A percentile compares a stretch with the other conserved stretches of the same genome.
phyloP scores from a whole-genome alignment of 2,113 vertebrate genomes.

The Silurus asotus region DNA sequence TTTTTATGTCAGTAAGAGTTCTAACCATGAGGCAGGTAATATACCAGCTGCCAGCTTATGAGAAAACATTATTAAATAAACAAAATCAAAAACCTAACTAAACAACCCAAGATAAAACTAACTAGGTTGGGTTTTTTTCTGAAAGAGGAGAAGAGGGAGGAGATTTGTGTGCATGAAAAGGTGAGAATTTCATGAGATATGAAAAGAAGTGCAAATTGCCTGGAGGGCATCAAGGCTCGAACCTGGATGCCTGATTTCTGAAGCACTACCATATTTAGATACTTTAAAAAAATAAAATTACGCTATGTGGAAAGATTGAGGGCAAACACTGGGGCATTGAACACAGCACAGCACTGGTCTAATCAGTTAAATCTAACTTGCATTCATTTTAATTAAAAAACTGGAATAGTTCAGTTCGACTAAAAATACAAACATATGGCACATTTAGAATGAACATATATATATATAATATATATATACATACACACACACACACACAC shows the following conservation, averaged over 20 bases:
- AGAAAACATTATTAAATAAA: not conserved
- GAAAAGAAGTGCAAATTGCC: constrained; percentile 56
- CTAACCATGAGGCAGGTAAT: not conserved
- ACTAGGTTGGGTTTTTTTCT: not conserved
- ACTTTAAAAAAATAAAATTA: constrained; percentile 36
- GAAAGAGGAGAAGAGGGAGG: not conserved
- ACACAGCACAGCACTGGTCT: not conserved
- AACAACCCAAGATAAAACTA: not conserved
- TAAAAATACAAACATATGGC: not conserved
- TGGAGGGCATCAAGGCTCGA: constrained; percentile 58
- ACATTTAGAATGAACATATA: too few relatives aligned
- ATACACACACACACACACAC: not conserved
- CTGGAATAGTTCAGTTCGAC: not conserved
- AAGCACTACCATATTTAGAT: constrained; percentile 22
- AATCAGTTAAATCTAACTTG: not conserved
- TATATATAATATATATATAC: too few relatives aligned
- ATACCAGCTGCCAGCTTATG: constrained; percentile 1
- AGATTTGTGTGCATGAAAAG: constrained; percentile 49
- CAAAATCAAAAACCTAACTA: not conserved
- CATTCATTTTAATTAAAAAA: not conserved
- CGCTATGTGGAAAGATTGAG: not conserved
- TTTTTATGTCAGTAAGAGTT: constrained; percentile 7
- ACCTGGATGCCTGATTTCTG: constrained; percentile 37
- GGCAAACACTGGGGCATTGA: not conserved
- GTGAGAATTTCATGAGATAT: constrained; percentile 66